phyloP scores from a whole-genome alignment of 2,113 vertebrate species.

The Pteropus alecto region DNA sequence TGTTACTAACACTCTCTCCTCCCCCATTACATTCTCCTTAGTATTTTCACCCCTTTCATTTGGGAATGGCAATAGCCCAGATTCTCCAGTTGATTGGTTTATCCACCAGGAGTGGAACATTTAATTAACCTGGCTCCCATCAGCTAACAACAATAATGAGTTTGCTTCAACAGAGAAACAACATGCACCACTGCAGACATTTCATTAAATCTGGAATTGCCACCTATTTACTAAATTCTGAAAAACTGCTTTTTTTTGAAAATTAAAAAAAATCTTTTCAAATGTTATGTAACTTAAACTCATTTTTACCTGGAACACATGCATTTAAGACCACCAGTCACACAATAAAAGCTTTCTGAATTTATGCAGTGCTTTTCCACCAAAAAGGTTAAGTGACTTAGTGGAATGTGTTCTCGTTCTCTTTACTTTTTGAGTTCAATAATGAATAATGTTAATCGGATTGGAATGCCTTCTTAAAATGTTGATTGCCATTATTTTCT shows the following conservation, averaged over 20 bases:
- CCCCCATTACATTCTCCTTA: not conserved
- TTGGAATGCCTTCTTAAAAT: not conserved
- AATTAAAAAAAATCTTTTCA: not conserved
- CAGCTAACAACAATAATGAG: constrained; percentile 34
- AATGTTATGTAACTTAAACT: not conserved
- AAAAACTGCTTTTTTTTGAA: not conserved
- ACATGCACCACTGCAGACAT: not conserved
- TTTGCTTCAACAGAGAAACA: not conserved
- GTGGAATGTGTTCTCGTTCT: not conserved
- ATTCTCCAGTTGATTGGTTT: constrained; percentile 42
- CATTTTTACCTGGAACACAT: not conserved
- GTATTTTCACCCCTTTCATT: constrained; percentile 4
- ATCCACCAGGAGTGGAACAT: constrained; percentile 34
- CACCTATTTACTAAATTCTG: not conserved
- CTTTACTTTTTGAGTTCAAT: constrained; percentile 12
- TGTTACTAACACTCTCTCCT: not conserved
- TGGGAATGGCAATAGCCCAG: constrained; percentile 26
- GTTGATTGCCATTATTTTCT: not conserved
- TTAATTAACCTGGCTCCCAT: constrained; percentile 56
- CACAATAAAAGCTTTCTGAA: not conserved
- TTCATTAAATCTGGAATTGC: constrained; percentile 27
- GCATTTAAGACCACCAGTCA: not conserved
- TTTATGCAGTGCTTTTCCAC: not conserved
- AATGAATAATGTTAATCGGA: not conserved
- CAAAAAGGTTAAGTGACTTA: not conserved